Evolutionary conservation across 1,140 invertebrate genomes (phyloP).

Genomic region (Megalopta genalis): DNA sequence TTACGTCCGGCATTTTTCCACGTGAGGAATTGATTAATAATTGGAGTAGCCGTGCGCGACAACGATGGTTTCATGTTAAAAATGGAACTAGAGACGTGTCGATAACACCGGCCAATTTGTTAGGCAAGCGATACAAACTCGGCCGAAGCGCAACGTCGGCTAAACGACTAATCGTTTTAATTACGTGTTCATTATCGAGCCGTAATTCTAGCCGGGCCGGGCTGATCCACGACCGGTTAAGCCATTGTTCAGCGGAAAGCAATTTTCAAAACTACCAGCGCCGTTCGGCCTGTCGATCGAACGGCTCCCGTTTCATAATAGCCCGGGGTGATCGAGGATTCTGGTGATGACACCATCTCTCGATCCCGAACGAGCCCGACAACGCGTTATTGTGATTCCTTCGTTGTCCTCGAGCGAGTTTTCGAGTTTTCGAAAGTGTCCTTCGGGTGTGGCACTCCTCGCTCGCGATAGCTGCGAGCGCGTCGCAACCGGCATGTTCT

Average conservation of each 20-base stretch:
- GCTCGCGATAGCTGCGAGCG: too few relatives aligned
- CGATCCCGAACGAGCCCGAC: background rate
- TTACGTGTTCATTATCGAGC: background rate
- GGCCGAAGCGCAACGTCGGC: background rate
- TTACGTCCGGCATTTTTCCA: too few relatives aligned
- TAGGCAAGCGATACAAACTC: too few relatives aligned
- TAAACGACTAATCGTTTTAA: background rate
- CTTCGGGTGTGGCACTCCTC: background rate
- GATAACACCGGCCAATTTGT: background rate
- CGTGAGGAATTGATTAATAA: too few relatives aligned
- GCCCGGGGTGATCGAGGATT: slow-evolving; percentile 11
- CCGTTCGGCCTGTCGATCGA: too few relatives aligned
- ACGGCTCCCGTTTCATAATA: slow-evolving; percentile 21
- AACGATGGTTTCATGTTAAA: too few relatives aligned
- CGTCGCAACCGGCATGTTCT: too few relatives aligned
- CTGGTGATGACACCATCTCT: background rate
- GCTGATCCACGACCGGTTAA: too few relatives aligned
- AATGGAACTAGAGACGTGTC: background rate
- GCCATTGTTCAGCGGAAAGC: background rate
- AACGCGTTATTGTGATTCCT: background rate
- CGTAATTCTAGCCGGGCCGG: background rate
- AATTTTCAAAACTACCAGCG: background rate
- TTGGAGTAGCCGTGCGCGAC: too few relatives aligned
- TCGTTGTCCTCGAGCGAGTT: slow-evolving; percentile 1
- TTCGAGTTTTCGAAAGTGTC: slow-evolving; percentile 14